Conservation (phyloP, 2,797 vertebrate species). For the Oreonectes daqikongensis region DNA sequence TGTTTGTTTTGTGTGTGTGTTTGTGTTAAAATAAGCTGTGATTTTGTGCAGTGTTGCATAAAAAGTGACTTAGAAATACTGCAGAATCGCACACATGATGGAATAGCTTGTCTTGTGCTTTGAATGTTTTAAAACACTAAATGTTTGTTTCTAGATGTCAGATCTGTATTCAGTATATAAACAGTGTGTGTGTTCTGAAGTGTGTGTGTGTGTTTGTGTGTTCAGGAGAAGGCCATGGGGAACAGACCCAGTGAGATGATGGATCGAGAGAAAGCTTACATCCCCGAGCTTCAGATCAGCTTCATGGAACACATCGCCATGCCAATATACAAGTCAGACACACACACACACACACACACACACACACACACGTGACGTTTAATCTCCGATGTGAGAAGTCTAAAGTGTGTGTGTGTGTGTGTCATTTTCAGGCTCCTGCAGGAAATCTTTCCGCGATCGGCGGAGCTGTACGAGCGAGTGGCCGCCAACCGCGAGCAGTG, state of each 20-base stretch:
- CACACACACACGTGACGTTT: not conserved
- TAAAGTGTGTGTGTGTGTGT: not conserved
- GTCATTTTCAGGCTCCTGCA: conserved; percentile 83
- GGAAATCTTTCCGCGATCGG: conserved; percentile 86
- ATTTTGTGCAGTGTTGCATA: no score
- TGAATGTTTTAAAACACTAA: no score
- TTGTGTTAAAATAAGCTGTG: not conserved
- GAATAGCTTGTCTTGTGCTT: no score
- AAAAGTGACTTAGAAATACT: no score
- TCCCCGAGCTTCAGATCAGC: conserved; percentile 97
- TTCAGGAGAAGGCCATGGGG: conserved; percentile 97
- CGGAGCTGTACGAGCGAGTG: conserved; percentile 90
- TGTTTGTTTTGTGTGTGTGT: conserved; percentile 33
- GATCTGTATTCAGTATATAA: no score
- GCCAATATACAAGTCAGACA: conserved; percentile 96
- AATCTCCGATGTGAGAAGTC: not conserved
- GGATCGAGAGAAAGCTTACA: conserved; percentile 98
- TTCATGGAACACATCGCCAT: conserved; percentile 99
- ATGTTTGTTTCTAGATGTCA: no score
- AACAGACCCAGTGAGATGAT: conserved; percentile 98
- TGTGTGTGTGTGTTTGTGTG: conserved; percentile 55
- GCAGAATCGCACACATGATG: no score
- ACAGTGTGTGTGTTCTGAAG: no score
- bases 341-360: not conserved
- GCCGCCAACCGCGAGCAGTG: conserved; percentile 94